Base-by-base conservation (phyloP, 2,888 invertebrate species). In the Frankliniella fusca region DNA sequence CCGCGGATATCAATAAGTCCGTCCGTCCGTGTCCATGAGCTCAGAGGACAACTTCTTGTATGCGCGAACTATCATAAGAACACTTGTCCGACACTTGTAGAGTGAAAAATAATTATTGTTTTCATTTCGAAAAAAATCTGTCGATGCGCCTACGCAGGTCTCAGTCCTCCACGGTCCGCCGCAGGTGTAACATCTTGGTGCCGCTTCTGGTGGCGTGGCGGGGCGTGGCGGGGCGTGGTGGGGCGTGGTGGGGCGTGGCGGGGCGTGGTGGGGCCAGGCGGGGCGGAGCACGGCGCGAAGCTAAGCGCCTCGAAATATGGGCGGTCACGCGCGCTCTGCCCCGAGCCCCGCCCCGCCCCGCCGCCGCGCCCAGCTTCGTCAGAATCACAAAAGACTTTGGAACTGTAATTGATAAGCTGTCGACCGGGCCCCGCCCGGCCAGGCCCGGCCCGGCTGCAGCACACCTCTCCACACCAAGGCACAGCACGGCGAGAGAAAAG, bases 401-500 rank as follows among this genome's bases (percentile, higher is more conserved):
- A 38, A 38, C 38, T 38, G 38, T 38, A 38, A 38, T 38, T 38
- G 38, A 38, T 38, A 38, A 38, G 38, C 38, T 38, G 38, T 38
- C 38, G 38, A 80, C 81, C 81, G 50, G 49, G 79, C 50, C 76
- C 65, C 65, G 3, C 81, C 80, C 15, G 15, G 15, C 15, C 15
- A 9, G 80, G 3, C 81, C 80, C 15, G 15, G 15, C 15, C 15
- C 15, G 20, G 5, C 54, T 18, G 18, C 11, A 54, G 54, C 54
- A 15, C 54, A 15, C 20, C 20, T 54, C 15, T 18, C 15, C 54
- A 11, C 54, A 11, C 20, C 15, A 5, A 38, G 38, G 38, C 38
- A 38, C 38, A 5, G 5, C 38, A 5, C 38, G 38, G 38, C 38
- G 38, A 38, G 38, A 38, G 38, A 38, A 38, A 38, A 38, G 38